These are phyloP conservation scores for Carcina quercana DNA, from an alignment of 2,888 invertebrate species.

Conservation along the genomic window DNA sequence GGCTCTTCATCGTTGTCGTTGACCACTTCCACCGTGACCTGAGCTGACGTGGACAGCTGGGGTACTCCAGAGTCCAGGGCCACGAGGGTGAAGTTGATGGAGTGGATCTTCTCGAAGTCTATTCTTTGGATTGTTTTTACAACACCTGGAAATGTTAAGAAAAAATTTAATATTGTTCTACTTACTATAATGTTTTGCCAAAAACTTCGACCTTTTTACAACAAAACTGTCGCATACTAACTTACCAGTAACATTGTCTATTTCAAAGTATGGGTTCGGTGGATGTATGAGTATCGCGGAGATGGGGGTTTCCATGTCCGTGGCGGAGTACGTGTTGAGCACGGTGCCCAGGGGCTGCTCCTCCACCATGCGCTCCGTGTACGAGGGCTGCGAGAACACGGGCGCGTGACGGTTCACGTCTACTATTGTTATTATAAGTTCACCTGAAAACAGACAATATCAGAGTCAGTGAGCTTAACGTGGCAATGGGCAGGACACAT, in stretches of 20 bases:
- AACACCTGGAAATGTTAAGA: constrained; percentile 79
- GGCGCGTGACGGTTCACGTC: constrained; percentile 83
- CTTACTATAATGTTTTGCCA: too few relatives aligned
- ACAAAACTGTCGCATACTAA: not conserved
- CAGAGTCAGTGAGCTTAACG: too few relatives aligned
- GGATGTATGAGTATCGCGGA: constrained; percentile 82
- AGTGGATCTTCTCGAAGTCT: constrained; percentile 87
- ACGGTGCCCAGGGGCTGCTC: constrained; percentile 88
- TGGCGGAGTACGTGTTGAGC: constrained; percentile 84
- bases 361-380: constrained; percentile 76
- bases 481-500: too few relatives aligned
- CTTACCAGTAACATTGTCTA: constrained; percentile 86
- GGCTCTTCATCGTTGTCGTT: constrained; percentile 95
- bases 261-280: constrained; percentile 83
- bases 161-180: not conserved
- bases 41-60: constrained; percentile 84
- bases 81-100: constrained; percentile 84
- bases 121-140: constrained; percentile 85
- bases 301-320: constrained; percentile 88
- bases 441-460: constrained; percentile 51
- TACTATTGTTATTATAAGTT: constrained; percentile 79
- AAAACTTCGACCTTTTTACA: too few relatives aligned
- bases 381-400: constrained; percentile 56
- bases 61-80: constrained; percentile 93
- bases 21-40: constrained; percentile 82